These are phyloP conservation scores for Nudaria mundana DNA, from an alignment of 2,888 invertebrate genomes.

Conservation along the genomic window DNA sequence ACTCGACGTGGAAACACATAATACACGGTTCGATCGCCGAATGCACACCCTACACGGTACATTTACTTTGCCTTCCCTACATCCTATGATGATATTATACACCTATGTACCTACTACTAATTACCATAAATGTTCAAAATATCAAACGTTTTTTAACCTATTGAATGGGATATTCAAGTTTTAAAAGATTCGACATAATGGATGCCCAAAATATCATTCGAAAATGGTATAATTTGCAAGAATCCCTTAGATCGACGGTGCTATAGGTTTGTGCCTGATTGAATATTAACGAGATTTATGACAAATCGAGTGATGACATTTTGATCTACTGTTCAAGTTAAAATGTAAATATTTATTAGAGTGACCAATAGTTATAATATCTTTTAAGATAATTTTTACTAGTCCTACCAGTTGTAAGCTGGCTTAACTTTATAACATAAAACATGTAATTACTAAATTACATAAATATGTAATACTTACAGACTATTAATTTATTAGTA, in stretches of 20 bases:
- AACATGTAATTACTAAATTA: no score
- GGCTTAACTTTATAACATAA: no score
- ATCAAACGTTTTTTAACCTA: neutral
- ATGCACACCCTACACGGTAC: constrained; percentile 31
- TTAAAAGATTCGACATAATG: neutral
- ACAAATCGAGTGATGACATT: constrained; percentile 21
- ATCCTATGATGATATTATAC: constrained; percentile 44
- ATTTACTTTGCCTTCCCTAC: constrained; percentile 37
- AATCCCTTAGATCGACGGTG: constrained; percentile 48
- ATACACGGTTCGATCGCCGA: constrained; percentile 22
- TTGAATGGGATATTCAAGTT: neutral
- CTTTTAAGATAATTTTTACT: constrained; percentile 32
- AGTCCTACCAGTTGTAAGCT: constrained; percentile 33
- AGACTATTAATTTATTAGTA: no score
- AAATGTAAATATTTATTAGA: constrained; percentile 12
- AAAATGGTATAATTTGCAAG: constrained; percentile 16
- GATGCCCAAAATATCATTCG: neutral
- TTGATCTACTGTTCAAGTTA: constrained; percentile 17
- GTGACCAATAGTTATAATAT: constrained; percentile 33
- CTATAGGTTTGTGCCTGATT: constrained; percentile 52
- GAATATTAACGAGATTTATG: constrained; percentile 26
- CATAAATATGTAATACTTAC: no score
- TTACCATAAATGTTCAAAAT: neutral
- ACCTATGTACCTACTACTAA: constrained; percentile 6
- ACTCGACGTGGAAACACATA: constrained; percentile 25